phyloP scores from a whole-genome alignment of 2,888 invertebrate species.

The Galerucella pusilla region DNA sequence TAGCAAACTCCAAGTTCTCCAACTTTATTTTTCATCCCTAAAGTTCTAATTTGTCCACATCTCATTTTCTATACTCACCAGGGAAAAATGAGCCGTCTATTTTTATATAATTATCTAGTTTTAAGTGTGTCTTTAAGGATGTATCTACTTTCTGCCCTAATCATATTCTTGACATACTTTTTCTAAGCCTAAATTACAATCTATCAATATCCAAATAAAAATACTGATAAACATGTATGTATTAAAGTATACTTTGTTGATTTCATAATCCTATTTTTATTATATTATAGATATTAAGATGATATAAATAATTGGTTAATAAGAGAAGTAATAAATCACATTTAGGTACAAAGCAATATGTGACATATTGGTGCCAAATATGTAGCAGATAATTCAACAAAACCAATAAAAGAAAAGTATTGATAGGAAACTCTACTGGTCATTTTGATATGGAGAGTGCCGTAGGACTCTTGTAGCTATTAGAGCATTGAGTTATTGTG shows the following conservation, averaged over 20 bases:
- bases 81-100: too few relatives aligned
- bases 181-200: slow-evolving; percentile 1
- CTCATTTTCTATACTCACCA: too few relatives aligned
- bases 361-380: neutral
- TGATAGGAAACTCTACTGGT: too few relatives aligned
- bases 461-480: too few relatives aligned
- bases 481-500: too few relatives aligned
- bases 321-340: neutral
- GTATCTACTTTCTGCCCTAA: neutral
- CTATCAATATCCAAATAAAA: neutral
- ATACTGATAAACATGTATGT: slow-evolving; percentile 8
- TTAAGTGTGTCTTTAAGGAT: neutral
- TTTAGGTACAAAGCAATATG: neutral
- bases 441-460: too few relatives aligned
- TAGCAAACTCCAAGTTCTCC: too few relatives aligned
- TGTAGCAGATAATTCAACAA: too few relatives aligned
- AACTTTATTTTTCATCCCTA: too few relatives aligned
- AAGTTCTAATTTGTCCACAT: too few relatives aligned
- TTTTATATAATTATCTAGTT: neutral
- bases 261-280: slow-evolving; percentile 15
- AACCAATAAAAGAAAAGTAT: too few relatives aligned
- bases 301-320: slow-evolving; percentile 2
- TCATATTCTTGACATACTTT: slow-evolving; percentile 20
- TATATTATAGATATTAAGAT: slow-evolving; percentile 3
- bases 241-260: slow-evolving; percentile 9